phyloP scores from a whole-genome alignment of 2,888 invertebrate genomes.

The Synanthedon myopaeformis region DNA sequence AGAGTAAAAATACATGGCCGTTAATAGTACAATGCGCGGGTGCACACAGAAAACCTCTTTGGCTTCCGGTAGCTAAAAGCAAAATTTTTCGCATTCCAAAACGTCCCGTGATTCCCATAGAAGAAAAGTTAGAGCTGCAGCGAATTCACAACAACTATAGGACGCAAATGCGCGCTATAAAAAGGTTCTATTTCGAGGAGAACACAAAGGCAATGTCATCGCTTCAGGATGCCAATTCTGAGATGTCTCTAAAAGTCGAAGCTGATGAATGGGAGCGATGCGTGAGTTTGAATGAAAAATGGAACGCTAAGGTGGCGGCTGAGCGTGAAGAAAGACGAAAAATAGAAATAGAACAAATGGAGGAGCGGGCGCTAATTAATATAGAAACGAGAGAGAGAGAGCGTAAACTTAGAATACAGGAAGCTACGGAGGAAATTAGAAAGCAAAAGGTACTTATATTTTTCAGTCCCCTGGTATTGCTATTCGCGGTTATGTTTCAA shows the following conservation, averaged over 20 bases:
- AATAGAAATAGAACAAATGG: slow-evolving; percentile 52
- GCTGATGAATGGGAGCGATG: slow-evolving; percentile 75
- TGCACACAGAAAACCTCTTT: slow-evolving; percentile 78
- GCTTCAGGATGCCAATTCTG: slow-evolving; percentile 64
- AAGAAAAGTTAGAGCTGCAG: slow-evolving; percentile 75
- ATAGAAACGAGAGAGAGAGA: slow-evolving; percentile 45
- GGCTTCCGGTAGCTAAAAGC: slow-evolving; percentile 83
- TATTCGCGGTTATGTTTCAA: too few species aligned
- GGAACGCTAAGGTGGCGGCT: slow-evolving; percentile 75
- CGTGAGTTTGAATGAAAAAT: slow-evolving; percentile 73
- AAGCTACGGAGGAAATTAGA: slow-evolving; percentile 63
- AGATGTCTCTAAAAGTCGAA: slow-evolving; percentile 66
- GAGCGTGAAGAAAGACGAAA: slow-evolving; percentile 71
- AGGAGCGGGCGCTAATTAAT: slow-evolving; percentile 52
- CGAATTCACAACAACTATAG: slow-evolving; percentile 80
- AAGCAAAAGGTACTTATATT: slow-evolving; percentile 34
- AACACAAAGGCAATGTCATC: slow-evolving; percentile 59
- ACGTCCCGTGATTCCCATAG: slow-evolving; percentile 68
- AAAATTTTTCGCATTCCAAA: slow-evolving; percentile 80
- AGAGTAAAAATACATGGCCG: slow-evolving; percentile 28
- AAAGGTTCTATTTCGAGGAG: slow-evolving; percentile 65
- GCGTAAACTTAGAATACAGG: slow-evolving; percentile 35
- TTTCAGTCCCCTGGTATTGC: background rate
- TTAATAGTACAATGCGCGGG: slow-evolving; percentile 41
- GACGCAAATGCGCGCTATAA: slow-evolving; percentile 69